phyloP scores from a whole-genome alignment of 2,888 invertebrate species.

The Chaitophorus viminalis region DNA sequence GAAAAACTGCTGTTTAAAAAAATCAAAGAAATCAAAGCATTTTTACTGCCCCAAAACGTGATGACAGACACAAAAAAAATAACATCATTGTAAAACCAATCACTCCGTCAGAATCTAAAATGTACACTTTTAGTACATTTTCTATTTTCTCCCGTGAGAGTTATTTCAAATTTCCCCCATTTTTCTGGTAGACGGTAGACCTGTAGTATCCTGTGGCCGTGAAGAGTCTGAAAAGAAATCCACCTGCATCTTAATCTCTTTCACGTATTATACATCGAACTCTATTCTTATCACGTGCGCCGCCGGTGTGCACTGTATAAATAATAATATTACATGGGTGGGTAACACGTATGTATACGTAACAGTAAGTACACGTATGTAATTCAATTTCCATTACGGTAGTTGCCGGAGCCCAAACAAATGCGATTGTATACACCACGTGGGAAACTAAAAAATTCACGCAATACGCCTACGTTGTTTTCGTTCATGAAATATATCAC shows the following conservation, averaged over 20 bases:
- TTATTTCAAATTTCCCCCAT: no score
- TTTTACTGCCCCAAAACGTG: no score
- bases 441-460: background rate
- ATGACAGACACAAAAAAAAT: no score
- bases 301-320: background rate
- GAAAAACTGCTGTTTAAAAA: no score
- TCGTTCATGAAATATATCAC: background rate
- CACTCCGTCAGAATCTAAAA: no score
- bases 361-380: background rate
- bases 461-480: background rate
- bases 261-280: background rate
- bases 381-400: background rate
- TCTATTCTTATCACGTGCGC: constrained; percentile 13
- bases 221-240: background rate
- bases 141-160: no score
- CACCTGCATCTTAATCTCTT: constrained; percentile 19
- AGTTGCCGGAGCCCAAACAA: background rate
- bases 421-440: background rate
- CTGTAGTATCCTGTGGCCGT: background rate
- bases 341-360: no score
- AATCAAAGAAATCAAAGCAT: no score
- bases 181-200: background rate
- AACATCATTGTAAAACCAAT: no score
- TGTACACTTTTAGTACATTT: no score
- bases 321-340: no score